Base-by-base conservation (phyloP, 2,888 invertebrate genomes). In the Scotopteryx bipunctaria region DNA sequence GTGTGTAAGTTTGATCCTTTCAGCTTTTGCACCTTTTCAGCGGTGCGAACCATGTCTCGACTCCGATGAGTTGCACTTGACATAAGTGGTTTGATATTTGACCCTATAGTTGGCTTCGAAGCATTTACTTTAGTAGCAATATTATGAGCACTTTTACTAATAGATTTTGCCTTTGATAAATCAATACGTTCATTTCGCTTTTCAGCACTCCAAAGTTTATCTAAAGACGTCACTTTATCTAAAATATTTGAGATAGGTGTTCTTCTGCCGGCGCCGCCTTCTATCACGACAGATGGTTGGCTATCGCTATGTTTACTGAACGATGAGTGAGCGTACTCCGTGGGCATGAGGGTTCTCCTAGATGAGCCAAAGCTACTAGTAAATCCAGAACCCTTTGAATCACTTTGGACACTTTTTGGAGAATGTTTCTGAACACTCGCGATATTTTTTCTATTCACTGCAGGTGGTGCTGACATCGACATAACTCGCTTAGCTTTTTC, bases 151-250 rank as follows among this genome's bases (percentile, higher is more conserved):
- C 66, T 63, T 67, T 74, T 85, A 25, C 68, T 61, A 16, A 71
- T 31, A 9, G 73, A 66, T 66, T 80, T 66, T 33, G 75, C 61
- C 78, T 89, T 90, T 31, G 75, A 56, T 31, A 81, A 50, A 63
- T 88, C 86, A 42, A 88, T 84, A 8, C 80, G 80, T 73, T 88
- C 89, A 66, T 88, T 89, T 59, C 90, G 75, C 65, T 87, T 89
- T 66, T 90, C 89, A 40, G 88, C 77, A 66, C 86, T 83, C 90
- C 91, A 91, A 19, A 91, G 65, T 63, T 93, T 91, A 69, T 93
- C 93, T 64, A 93, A 84, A 1, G 93, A 76, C 15, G 90, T 90
- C 0, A 89, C 84, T 76, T 86, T 88, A 50, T 91, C 91, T 47
- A 91, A 70, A 63, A 91, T 90, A 62, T 84, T 91, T 5, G 91